These are phyloP conservation scores for Drosophila nebulosa DNA, from an alignment of 1,140 invertebrate species.

Conservation along the genomic window DNA sequence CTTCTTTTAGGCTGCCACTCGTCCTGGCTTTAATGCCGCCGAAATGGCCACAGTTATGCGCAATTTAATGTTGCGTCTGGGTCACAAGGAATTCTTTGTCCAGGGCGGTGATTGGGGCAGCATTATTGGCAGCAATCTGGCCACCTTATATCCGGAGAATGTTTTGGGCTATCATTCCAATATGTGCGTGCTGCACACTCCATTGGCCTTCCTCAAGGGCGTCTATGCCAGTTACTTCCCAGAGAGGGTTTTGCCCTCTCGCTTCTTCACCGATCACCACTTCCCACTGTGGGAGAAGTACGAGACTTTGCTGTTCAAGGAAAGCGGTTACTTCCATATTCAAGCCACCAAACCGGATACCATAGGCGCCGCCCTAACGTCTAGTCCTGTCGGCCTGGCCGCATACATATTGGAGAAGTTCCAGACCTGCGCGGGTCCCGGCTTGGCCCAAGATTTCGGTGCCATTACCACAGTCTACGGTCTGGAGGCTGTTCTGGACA, in stretches of 20 bases:
- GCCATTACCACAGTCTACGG: conserved; percentile 83
- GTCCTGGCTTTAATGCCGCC: conserved; percentile 84
- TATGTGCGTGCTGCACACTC: conserved; percentile 78
- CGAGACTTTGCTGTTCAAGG: conserved; percentile 83
- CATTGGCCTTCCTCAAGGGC: conserved; percentile 53
- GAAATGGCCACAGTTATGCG: conserved; percentile 89
- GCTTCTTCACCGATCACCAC: conserved; percentile 83
- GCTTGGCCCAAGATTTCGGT: conserved; percentile 84
- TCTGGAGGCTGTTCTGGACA: conserved; percentile 91
- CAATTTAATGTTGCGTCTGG: conserved; percentile 91
- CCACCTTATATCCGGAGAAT: conserved; percentile 87
- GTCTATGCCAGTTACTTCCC: conserved; percentile 62
- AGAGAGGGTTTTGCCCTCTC: conserved; percentile 81
- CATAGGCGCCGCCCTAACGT: conserved; percentile 85
- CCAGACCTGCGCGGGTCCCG: conserved; percentile 89
- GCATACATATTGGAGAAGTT: conserved; percentile 94
- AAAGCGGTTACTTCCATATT: conserved; percentile 91
- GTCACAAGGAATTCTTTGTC: conserved; percentile 88
- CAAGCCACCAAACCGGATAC: conserved; percentile 96
- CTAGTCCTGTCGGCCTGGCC: conserved; percentile 88
- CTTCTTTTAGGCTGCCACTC: conserved; percentile 81
- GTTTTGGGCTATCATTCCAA: conserved; percentile 85
- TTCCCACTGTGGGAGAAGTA: conserved; percentile 84
- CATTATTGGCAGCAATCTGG: conserved; percentile 84
- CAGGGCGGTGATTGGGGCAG: conserved; percentile 94